These are phyloP conservation scores for Eublepharis macularius DNA, from an alignment of 2,113 vertebrate species.

Conservation along the genomic window DNA sequence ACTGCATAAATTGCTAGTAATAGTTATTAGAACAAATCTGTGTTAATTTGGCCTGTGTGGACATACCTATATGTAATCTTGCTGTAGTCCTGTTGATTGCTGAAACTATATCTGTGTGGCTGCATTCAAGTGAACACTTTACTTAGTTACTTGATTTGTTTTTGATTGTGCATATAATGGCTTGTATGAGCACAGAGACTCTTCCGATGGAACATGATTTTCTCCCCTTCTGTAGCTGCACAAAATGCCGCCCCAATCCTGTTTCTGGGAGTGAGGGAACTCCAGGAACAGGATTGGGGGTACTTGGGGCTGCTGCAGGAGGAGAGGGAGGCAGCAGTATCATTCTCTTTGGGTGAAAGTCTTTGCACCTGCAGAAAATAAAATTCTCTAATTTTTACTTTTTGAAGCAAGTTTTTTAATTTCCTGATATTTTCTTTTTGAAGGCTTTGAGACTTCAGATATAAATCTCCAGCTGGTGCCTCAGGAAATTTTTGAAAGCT, in stretches of 20 bases:
- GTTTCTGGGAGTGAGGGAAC: too few species aligned
- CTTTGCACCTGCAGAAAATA: background rate
- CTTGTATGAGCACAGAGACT: too few species aligned
- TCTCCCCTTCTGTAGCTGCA: too few species aligned
- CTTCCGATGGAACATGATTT: too few species aligned
- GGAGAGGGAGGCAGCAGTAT: too few species aligned
- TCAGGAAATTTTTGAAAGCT: constrained; percentile 2
- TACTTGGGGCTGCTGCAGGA: too few species aligned
- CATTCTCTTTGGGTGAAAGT: too few species aligned
- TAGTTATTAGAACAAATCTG: background rate
- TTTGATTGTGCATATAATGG: accelerated
- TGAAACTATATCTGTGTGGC: background rate
- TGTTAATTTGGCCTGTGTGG: background rate
- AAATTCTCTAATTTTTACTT: background rate
- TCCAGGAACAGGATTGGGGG: too few species aligned
- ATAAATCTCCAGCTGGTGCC: background rate
- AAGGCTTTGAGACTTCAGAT: constrained; percentile 25
- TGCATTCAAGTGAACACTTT: constrained; percentile 10
- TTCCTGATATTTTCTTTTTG: background rate
- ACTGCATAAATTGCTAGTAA: background rate
- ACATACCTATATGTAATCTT: constrained; percentile 8
- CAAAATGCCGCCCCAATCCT: too few species aligned
- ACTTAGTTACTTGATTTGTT: background rate
- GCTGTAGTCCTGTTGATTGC: background rate
- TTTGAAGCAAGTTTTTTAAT: background rate